These are phyloP conservation scores for Euplagia quadripunctaria DNA, from an alignment of 2,888 invertebrate species.

Conservation along the genomic window DNA sequence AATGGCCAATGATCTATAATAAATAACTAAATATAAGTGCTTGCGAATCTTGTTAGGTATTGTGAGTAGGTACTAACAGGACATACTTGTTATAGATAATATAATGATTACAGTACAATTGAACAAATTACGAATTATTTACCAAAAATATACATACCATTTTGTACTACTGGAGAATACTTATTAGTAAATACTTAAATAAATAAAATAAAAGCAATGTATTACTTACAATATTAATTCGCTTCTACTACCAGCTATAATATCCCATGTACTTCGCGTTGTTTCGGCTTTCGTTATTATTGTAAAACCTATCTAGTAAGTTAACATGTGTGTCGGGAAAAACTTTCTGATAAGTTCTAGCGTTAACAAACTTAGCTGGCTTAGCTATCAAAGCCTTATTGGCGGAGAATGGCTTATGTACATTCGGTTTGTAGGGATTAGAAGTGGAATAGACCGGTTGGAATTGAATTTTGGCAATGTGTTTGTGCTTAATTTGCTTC, in stretches of 20 bases:
- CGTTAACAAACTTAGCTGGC: slow-evolving; percentile 40
- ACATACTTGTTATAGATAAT: background rate
- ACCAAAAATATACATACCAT: background rate
- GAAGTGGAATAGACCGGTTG: slow-evolving; percentile 43
- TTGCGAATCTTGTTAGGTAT: background rate
- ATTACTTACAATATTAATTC: slow-evolving; percentile 38
- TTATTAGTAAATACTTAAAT: slow-evolving; percentile 6
- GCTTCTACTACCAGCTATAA: slow-evolving; percentile 55
- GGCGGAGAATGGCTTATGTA: slow-evolving; percentile 19
- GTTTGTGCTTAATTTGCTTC: slow-evolving; percentile 41
- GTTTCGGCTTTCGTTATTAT: slow-evolving; percentile 38
- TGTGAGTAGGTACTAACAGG: background rate
- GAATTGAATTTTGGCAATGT: slow-evolving; percentile 42
- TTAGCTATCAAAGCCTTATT: slow-evolving; percentile 29
- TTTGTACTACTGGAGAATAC: background rate
- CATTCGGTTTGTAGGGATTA: slow-evolving; percentile 29
- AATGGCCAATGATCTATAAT: background rate
- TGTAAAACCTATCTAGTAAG: slow-evolving; percentile 56
- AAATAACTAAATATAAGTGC: background rate
- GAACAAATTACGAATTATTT: background rate
- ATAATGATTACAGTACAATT: background rate
- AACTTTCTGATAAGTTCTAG: slow-evolving; percentile 44
- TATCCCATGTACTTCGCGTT: slow-evolving; percentile 37
- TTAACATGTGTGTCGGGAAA: slow-evolving; percentile 58
- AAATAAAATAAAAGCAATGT: slow-evolving; percentile 30